Evolutionary conservation across 1,140 invertebrate genomes (phyloP).

Genomic region (Aphaenogaster ashmeadi): DNA sequence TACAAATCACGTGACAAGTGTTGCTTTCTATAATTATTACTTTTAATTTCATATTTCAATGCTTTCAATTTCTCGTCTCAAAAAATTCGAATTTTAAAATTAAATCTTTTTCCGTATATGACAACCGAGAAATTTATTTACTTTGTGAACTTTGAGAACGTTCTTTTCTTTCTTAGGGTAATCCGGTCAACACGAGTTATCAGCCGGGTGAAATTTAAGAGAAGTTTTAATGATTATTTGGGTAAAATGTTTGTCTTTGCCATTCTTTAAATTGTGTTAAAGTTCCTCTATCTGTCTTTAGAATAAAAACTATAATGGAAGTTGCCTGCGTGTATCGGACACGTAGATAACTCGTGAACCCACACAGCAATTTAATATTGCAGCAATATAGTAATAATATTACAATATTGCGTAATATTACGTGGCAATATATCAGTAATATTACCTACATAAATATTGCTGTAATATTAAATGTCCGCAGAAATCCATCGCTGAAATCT

Average conservation of each 20-base stretch:
- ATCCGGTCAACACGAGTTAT: not conserved
- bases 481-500: too few relatives aligned
- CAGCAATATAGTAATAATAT: too few relatives aligned
- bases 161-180: not conserved
- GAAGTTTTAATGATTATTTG: conserved; percentile 6
- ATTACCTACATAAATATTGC: too few relatives aligned
- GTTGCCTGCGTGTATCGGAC: not conserved
- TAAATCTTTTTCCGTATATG: not conserved
- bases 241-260: not conserved
- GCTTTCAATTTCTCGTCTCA: not conserved
- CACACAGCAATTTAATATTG: too few relatives aligned
- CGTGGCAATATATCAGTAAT: too few relatives aligned
- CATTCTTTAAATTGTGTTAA: not conserved
- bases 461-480: too few relatives aligned
- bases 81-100: not conserved
- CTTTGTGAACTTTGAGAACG: not conserved
- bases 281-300: not conserved
- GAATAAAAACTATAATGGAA: not conserved
- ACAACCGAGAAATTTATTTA: not conserved
- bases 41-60: not conserved
- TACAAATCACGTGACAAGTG: not conserved
- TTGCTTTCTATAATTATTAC: not conserved
- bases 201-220: not conserved
- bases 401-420: too few relatives aligned
- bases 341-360: not conserved